Base-by-base conservation (phyloP, 2,888 invertebrate genomes). In the Trachelus troglodyta region DNA sequence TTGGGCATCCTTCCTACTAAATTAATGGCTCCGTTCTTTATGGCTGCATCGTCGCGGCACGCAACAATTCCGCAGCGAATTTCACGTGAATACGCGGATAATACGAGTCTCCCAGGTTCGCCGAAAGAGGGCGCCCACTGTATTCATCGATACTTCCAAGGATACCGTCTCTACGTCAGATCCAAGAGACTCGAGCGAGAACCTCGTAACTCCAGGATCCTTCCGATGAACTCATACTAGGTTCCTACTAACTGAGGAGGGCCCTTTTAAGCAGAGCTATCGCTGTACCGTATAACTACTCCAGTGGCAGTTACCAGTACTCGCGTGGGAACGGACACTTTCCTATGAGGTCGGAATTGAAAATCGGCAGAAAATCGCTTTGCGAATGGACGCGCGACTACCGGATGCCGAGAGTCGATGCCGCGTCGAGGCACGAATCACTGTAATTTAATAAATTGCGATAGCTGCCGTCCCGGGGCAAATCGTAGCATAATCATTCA, bases 361-460 rank as follows among this genome's bases (percentile, higher is more conserved):
- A 56, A 73, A 78, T 78, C 68, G 56, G 40, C 68, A 75, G 75
- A 76, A 78, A 78, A 78, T 78, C 78, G 78, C 73, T 78, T 78
- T 78, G 75, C 79, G 71, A 76, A 76, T 76, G 78, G 75, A 78
- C 78, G 56, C 75, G 34, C 69, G 79, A 79, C 79, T 79, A 79
- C 79, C 79, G 79, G 79, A 79, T 84, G 85, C 85, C 80, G 81
- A 81, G 56, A 56, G 81, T 82, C 73, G 15, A 78, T 71, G 82
- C 84, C 84, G 84, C 84, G 84, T 79, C 81, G 84, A 83, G 81
- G 84, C 86, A 87, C 85, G 88, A 88, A 91, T 90, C 89, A 90
- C 90, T 89, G 90, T 91, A 90, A 91, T 91, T 90, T 90, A 89
- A 90, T 90, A 90, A 91, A 90, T 91, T 90, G 89, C 90, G 86